phyloP scores from a whole-genome alignment of 2,113 vertebrate species.

The Brachyistius frenatus region DNA sequence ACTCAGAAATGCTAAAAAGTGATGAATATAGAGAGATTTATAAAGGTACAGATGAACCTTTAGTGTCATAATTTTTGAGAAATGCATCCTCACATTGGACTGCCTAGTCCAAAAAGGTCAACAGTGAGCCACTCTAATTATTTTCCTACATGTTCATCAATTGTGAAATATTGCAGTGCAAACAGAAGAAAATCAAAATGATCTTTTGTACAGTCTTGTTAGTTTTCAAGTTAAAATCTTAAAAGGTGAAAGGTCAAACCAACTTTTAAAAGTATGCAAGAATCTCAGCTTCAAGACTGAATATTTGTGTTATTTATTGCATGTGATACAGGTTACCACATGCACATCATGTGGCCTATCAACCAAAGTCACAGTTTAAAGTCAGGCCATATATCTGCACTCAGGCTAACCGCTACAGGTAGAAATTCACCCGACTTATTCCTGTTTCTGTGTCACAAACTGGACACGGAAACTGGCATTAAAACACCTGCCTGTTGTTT shows the following conservation, averaged over 20 bases:
- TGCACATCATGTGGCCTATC: not conserved
- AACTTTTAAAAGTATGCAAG: not conserved
- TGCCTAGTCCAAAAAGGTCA: too few relatives aligned
- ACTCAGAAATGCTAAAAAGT: not conserved
- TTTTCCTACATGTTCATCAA: too few relatives aligned
- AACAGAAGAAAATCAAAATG: not conserved
- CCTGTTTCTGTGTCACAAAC: constrained; percentile 24
- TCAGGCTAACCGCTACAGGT: not conserved
- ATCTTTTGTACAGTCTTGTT: not conserved
- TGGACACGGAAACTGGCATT: not conserved
- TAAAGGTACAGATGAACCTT: too few relatives aligned
- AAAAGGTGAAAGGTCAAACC: not conserved
- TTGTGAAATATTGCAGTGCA: not conserved
- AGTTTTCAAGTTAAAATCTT: not conserved
- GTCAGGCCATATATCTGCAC: not conserved
- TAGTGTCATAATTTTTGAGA: too few relatives aligned
- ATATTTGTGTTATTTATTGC: too few relatives aligned
- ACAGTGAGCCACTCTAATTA: too few relatives aligned
- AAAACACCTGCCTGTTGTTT: not conserved
- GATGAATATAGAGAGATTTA: too few relatives aligned
- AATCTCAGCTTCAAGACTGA: not conserved
- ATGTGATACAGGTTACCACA: not conserved
- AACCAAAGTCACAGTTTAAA: not conserved
- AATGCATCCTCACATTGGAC: too few relatives aligned
- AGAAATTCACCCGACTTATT: not conserved